Base-by-base conservation (phyloP, 2,797 vertebrate genomes). In the Nannoperca obscura region DNA sequence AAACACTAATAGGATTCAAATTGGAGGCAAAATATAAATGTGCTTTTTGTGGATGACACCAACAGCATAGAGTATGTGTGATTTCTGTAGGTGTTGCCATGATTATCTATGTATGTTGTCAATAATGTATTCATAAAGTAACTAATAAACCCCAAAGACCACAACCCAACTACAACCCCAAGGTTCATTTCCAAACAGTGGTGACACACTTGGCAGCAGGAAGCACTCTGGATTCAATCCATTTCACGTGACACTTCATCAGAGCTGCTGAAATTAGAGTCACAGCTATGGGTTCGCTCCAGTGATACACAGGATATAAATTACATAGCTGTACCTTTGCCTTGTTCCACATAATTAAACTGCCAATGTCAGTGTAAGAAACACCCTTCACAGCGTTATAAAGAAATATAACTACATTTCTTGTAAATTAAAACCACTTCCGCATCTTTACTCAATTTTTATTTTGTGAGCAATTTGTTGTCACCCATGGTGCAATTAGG, bases 291-390 rank as follows among this genome's bases (percentile, higher is more conserved):
- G 20, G 60, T 59, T 84, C 38, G 5, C 74, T 76, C 53, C 83
- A 76, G 62, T 64, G 59, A 55, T 75, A 81, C 64, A 71, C 59
- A 68, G 73, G 71, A 85, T 83, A 80, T 83, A 87, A 81, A 88
- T 90, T 67, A 74, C 82, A 64, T 66, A 0, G 3, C 76, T 63
- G 50, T 76, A 62, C 84, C 60, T 82, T 82, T 70, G 58, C 73
- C 85, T 84, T 81, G 79, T 82, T 87, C 69, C 71, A 71, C 71
- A 75, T 87, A 89, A 93, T 89, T 89, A 84, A 89, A 83, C 72
- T 81, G 80, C 62, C 85, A 89, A 74, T 81, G 30, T 50, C 58
- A 38, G 36, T 10, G 68, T 47, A 47, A 84, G 73, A 81, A 84
- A 58, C 11, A 20, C 22, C 58, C 54, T 34, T 76, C 76, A 66